Evolutionary conservation across 2,888 invertebrate genomes (phyloP).

Genomic region (Catocala nupta): DNA sequence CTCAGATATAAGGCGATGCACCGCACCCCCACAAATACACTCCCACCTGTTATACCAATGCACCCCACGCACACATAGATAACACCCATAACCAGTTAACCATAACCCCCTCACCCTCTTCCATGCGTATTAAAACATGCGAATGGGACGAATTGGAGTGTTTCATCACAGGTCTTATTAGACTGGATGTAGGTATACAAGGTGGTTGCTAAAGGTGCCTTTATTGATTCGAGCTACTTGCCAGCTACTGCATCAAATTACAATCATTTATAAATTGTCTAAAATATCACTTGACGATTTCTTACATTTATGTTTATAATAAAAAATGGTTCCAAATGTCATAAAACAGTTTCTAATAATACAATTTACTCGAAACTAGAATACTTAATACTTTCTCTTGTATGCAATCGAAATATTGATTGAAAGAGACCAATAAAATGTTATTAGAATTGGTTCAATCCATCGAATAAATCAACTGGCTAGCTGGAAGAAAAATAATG

Average conservation of each 20-base stretch:
- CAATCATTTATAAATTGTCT: slow-evolving; percentile 9
- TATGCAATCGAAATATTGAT: slow-evolving; percentile 3
- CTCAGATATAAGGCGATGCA: slow-evolving; percentile 59
- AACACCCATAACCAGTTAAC: slow-evolving; percentile 49
- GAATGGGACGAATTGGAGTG: slow-evolving; percentile 41
- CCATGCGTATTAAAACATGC: slow-evolving; percentile 34
- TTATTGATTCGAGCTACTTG: slow-evolving; percentile 59
- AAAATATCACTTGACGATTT: neutral
- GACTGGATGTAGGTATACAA: slow-evolving; percentile 44
- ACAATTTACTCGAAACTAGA: slow-evolving; percentile 4
- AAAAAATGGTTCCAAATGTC: neutral
- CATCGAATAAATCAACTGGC: neutral
- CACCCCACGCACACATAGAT: slow-evolving; percentile 63
- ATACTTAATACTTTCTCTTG: neutral
- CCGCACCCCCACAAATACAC: slow-evolving; percentile 60
- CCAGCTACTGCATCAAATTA: slow-evolving; percentile 25
- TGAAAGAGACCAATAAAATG: neutral
- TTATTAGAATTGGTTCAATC: slow-evolving; percentile 3
- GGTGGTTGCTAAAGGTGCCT: slow-evolving; percentile 56
- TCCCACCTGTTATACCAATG: slow-evolving; percentile 61
- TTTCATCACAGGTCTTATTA: slow-evolving; percentile 53
- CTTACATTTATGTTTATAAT: no score
- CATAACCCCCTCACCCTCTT: slow-evolving; percentile 50
- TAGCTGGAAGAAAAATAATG: no score
- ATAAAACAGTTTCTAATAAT: neutral